Percentiles rank a stretch among this genome's conserved stretches.
These are phyloP conservation scores for Grallaria varia DNA, from an alignment of 2,113 vertebrate genomes.

Conservation along the genomic window DNA sequence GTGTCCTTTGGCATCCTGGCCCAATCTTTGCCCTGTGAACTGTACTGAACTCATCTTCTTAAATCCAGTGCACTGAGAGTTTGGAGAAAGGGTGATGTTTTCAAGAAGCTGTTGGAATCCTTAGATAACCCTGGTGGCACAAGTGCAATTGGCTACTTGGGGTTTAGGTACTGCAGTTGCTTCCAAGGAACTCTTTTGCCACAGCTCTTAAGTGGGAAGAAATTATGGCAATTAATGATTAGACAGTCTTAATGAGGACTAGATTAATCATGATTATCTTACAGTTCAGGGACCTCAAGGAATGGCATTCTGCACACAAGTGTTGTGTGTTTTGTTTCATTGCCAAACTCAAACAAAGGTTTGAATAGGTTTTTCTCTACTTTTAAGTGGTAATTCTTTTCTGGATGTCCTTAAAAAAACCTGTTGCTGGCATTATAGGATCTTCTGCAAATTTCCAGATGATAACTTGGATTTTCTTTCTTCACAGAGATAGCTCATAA, in stretches of 20 bases:
- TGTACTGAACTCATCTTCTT: not conserved
- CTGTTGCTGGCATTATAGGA: not conserved
- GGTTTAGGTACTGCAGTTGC: not conserved
- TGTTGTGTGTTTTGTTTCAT: not conserved
- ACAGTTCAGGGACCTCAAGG: not conserved
- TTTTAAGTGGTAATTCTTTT: not conserved
- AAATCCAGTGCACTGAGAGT: not conserved
- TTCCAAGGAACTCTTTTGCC: not conserved
- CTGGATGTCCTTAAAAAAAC: not conserved
- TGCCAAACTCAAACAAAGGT: not conserved
- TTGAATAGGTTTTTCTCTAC: not conserved
- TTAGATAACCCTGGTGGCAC: not conserved
- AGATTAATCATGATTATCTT: not conserved
- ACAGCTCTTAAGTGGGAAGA: not conserved
- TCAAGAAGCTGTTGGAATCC: not conserved
- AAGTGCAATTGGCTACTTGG: not conserved
- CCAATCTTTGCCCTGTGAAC: not conserved
- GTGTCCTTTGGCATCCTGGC: not conserved
- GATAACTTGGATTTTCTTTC: not conserved
- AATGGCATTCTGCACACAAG: not conserved
- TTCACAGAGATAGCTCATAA: not conserved
- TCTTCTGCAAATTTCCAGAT: not conserved
- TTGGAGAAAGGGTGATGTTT: not conserved
- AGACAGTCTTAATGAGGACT: not conserved
- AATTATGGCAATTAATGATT: not conserved